These are phyloP conservation scores for Heliconius sara DNA, from an alignment of 2,888 invertebrate species.

Conservation along the genomic window DNA sequence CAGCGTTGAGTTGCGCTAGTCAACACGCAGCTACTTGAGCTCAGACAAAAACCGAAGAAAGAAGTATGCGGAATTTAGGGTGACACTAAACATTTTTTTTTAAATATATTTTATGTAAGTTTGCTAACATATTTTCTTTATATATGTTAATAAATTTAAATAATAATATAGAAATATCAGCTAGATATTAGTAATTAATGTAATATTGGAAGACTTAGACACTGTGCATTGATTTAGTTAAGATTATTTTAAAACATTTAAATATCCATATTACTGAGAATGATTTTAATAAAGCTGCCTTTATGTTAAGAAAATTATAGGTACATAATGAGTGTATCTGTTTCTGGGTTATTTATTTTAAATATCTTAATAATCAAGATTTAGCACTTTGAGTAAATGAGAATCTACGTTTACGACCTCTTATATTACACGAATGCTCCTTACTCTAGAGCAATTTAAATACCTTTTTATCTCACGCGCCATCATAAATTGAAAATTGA, in stretches of 20 bases:
- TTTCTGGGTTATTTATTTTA: constrained; percentile 58
- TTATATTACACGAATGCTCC: constrained; percentile 58
- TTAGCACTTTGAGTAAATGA: constrained; percentile 59
- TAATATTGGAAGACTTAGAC: not conserved
- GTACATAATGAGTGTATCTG: constrained; percentile 32
- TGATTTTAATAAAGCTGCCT: constrained; percentile 21
- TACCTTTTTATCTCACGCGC: constrained; percentile 51
- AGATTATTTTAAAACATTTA: constrained; percentile 1
- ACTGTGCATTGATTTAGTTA: not conserved
- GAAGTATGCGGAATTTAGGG: no score
- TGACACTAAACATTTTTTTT: no score
- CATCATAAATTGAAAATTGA: constrained; percentile 57
- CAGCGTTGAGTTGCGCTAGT: no score
- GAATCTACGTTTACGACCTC: constrained; percentile 60
- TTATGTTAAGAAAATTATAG: constrained; percentile 39
- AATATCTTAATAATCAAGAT: constrained; percentile 66
- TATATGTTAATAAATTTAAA: no score
- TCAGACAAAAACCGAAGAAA: no score
- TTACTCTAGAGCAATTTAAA: constrained; percentile 56
- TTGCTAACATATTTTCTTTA: no score
- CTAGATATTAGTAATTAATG: no score
- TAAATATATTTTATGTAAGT: no score
- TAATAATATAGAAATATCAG: not conserved
- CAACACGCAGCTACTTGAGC: no score
- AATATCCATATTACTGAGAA: not conserved